Percentiles rank a stretch among this genome's conserved stretches.
Evolutionary conservation across 2,888 invertebrate genomes (phyloP).

Genomic region (Hyles lineata): DNA sequence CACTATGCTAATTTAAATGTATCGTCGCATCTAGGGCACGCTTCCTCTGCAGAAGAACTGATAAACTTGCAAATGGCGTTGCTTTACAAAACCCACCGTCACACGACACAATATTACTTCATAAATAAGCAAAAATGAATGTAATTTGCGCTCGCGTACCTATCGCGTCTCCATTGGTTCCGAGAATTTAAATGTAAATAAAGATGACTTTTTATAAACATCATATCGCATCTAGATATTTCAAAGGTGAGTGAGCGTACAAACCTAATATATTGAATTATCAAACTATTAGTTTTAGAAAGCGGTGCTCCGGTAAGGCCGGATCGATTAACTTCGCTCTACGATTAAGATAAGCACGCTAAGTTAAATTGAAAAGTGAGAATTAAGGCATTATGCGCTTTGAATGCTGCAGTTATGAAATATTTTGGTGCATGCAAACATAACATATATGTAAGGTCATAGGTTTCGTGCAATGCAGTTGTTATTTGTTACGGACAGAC

Average conservation of each 20-base stretch:
- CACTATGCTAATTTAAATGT: slow-evolving; percentile 60
- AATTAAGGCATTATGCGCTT: slow-evolving; percentile 43
- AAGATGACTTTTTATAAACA: slow-evolving; percentile 20
- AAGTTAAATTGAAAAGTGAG: slow-evolving; percentile 55
- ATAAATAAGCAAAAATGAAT: slow-evolving; percentile 5
- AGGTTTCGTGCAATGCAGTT: slow-evolving; percentile 48
- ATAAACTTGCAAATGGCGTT: slow-evolving; percentile 70
- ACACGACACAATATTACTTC: slow-evolving; percentile 29
- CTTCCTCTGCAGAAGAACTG: slow-evolving; percentile 69
- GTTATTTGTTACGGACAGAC: slow-evolving; percentile 35
- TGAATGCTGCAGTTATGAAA: slow-evolving; percentile 59
- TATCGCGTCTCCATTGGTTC: slow-evolving; percentile 10
- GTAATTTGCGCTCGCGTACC: not conserved
- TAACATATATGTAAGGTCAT: slow-evolving; percentile 52
- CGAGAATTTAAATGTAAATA: slow-evolving; percentile 31
- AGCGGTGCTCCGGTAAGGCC: slow-evolving; percentile 58
- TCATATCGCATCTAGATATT: not conserved
- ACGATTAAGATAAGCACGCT: slow-evolving; percentile 60
- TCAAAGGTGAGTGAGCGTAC: not conserved
- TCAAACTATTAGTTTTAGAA: slow-evolving; percentile 52
- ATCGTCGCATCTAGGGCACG: slow-evolving; percentile 67
- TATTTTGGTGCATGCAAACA: slow-evolving; percentile 55
- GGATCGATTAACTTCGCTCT: slow-evolving; percentile 49
- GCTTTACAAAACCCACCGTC: slow-evolving; percentile 41
- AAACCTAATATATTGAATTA: slow-evolving; percentile 30